Base-by-base conservation (phyloP, 2,888 invertebrate species). In the Quadriops clusia region DNA sequence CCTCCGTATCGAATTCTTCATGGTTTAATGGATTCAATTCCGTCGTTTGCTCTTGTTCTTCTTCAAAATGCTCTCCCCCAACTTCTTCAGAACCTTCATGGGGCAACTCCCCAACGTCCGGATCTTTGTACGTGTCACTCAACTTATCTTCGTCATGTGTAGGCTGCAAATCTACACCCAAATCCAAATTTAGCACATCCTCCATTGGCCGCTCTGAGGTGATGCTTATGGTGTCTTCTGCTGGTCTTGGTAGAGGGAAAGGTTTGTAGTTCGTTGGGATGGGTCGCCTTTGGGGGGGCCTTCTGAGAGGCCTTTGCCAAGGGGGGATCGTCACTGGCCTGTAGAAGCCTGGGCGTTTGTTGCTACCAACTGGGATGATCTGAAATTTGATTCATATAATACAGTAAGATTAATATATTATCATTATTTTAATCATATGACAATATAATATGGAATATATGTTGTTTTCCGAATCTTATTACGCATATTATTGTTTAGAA, bases 251-350 rank as follows among this genome's bases (percentile, higher is more conserved):
- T 50, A 3, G 63, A 60, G 32, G 67, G 56, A 3, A 68, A 58
- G n/a, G 65, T 13, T 61, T 31, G 0, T 17, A 13, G 5, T 17
- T 9, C 34, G 74, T 72, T 5, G 76, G 74, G 34, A 74, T 72
- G 17, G 65, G 65, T 1, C 67, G 64, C 39, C 74, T 60, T 12
- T 70, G 60, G 0, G 57, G 62, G 9, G 75, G 77, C 34, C 74
- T 63, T 13, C 54, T 43, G 14, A 72, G 51, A 7, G 73, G 72
- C 28, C 74, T 60, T 41, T 72, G 74, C 77, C 77, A 78, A 1
- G 77, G 75, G 5, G 75, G 76, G 2, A 73, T 61, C 29, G 65
- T 68, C 2, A 70, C 68, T 11, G 73, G 63, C 32, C 60, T 45
- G 36, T 60, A 54, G 30, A 53, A 46, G 3, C 54, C 50, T 14